phyloP scores from a whole-genome alignment of 2,888 invertebrate species.

The Acronicta alni region DNA sequence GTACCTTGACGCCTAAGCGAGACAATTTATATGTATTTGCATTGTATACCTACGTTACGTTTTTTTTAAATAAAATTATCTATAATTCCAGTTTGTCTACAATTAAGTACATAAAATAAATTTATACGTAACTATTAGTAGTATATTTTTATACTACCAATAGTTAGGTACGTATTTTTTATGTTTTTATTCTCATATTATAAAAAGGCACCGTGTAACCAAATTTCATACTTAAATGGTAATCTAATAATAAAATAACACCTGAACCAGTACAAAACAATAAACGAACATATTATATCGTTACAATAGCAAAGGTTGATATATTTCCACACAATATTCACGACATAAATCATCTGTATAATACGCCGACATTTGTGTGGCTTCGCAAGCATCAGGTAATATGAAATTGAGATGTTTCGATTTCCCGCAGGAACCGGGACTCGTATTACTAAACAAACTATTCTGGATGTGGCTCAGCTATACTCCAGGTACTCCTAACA shows the following conservation, averaged over 20 bases:
- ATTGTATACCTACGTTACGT: no score
- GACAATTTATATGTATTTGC: no score
- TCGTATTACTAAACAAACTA: not conserved
- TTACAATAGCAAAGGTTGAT: not conserved
- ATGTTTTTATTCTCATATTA: no score
- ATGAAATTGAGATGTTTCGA: conserved; percentile 1
- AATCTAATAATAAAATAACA: not conserved
- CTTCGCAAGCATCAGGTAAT: conserved; percentile 2
- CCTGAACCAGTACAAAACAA: not conserved
- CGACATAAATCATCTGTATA: not conserved
- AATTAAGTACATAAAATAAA: no score
- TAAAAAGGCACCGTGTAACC: no score
- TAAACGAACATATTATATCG: not conserved
- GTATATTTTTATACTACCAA: no score
- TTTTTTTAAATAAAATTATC: no score
- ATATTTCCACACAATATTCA: conserved; percentile 5
- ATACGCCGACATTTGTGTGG: not conserved
- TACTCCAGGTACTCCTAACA: not conserved
- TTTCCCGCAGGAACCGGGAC: not conserved
- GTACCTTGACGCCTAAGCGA: no score
- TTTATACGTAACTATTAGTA: no score
- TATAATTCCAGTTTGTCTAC: no score
- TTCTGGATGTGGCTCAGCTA: not conserved
- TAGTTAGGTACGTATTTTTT: no score
- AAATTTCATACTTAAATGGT: not conserved